Conservation (phyloP, 1,140 invertebrate species). For the Tetragnatha versicolor region DNA sequence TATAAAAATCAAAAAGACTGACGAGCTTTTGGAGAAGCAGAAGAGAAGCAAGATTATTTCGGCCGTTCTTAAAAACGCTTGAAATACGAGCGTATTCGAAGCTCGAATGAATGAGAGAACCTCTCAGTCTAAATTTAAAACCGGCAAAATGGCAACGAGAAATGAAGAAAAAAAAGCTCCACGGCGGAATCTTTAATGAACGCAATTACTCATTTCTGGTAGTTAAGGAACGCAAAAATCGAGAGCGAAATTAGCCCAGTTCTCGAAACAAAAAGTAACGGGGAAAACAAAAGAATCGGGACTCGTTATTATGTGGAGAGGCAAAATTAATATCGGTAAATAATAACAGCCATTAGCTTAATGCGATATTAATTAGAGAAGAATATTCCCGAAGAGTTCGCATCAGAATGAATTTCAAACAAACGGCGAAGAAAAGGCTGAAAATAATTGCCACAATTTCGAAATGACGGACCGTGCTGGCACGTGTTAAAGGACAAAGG, state of each 20-base stretch:
- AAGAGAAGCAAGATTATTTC: too few relatives aligned
- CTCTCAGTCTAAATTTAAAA: too few relatives aligned
- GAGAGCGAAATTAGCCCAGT: not conserved
- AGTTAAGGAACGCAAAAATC: not conserved
- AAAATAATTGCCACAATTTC: slow-evolving; percentile 23
- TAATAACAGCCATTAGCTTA: slow-evolving; percentile 51
- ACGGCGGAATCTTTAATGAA: slow-evolving; percentile 17
- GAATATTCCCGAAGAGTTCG: slow-evolving; percentile 3
- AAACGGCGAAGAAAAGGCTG: not conserved
- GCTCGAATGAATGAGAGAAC: too few relatives aligned
- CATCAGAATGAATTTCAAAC: not conserved
- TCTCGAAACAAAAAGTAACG: slow-evolving; percentile 3
- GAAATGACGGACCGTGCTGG: not conserved
- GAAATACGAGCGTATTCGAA: too few relatives aligned
- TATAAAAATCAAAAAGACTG: too few relatives aligned
- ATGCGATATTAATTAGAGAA: slow-evolving; percentile 43
- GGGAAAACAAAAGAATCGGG: slow-evolving; percentile 42
- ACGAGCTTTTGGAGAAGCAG: too few relatives aligned
- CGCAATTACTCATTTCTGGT: not conserved
- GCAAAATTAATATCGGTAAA: slow-evolving; percentile 42
- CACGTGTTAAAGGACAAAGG: slow-evolving; percentile 23
- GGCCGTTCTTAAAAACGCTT: too few relatives aligned
- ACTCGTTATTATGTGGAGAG: slow-evolving; percentile 25
- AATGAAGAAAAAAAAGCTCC: too few relatives aligned
- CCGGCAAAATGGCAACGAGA: too few relatives aligned